Evolutionary conservation across 2,113 vertebrate species (phyloP).

Genomic region (Polypterus bichir): DNA sequence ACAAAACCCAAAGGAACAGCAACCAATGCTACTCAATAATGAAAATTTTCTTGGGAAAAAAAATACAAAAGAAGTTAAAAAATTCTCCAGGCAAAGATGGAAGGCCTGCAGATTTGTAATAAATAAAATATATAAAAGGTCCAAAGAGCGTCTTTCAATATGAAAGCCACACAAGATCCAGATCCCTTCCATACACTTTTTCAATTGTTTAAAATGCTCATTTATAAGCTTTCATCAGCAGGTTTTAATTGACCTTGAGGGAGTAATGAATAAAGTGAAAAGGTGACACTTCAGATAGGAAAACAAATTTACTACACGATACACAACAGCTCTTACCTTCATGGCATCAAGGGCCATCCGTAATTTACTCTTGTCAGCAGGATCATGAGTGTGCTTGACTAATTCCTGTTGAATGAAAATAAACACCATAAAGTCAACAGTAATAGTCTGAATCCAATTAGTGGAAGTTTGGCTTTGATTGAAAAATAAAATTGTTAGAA

Average conservation of each 20-base stretch:
- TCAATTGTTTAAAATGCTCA: neutral
- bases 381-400: conserved; percentile 81
- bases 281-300: neutral
- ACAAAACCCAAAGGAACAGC: too few species aligned
- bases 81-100: too few species aligned
- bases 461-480: too few species aligned
- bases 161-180: too few species aligned
- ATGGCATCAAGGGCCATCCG: conserved; percentile 83
- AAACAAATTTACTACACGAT: neutral
- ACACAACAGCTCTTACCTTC: conserved; percentile 62
- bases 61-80: too few species aligned
- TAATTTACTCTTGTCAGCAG: conserved; percentile 72
- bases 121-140: too few species aligned
- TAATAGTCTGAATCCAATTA: neutral
- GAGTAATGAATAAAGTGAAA: neutral
- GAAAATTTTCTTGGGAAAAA: too few species aligned
- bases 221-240: neutral
- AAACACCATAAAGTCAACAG: conserved; percentile 7
- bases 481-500: too few species aligned
- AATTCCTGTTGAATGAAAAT: conserved; percentile 60
- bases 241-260: neutral
- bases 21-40: too few species aligned
- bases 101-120: too few species aligned
- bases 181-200: neutral
- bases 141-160: too few species aligned